Percentiles rank a stretch among this genome's conserved stretches.
These are phyloP conservation scores for Drosophila chauvacae DNA, from an alignment of 1,140 invertebrate species.

Conservation along the genomic window DNA sequence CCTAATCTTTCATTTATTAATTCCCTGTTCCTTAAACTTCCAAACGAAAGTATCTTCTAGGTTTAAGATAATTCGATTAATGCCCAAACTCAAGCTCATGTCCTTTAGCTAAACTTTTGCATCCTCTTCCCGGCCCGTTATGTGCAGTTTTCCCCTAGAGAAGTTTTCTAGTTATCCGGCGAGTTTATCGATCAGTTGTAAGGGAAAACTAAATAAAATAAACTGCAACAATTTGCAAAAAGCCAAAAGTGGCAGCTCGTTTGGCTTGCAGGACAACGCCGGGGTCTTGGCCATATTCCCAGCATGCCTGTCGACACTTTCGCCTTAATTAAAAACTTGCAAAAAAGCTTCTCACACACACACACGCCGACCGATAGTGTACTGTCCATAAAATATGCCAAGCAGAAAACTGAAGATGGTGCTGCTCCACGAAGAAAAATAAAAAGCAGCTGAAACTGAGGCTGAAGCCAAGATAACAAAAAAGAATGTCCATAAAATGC, in stretches of 20 bases:
- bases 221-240: constrained; percentile 74
- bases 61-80: constrained; percentile 15
- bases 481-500: constrained; percentile 62
- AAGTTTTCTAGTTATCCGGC: constrained; percentile 76
- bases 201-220: constrained; percentile 46
- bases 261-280: constrained; percentile 36
- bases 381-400: constrained; percentile 73
- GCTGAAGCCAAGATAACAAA: constrained; percentile 13
- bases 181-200: constrained; percentile 70
- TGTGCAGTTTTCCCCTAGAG: constrained; percentile 17
- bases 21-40: neutral
- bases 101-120: constrained; percentile 22
- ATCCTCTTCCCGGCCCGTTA: neutral
- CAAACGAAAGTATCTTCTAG: neutral
- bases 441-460: constrained; percentile 13
- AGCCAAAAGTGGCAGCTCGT: constrained; percentile 35
- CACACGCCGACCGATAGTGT: constrained; percentile 9
- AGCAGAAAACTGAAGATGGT: constrained; percentile 48
- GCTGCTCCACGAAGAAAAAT: constrained; percentile 22
- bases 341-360: constrained; percentile 47
- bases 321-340: constrained; percentile 81
- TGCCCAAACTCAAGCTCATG: neutral
- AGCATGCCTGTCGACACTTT: constrained; percentile 75
- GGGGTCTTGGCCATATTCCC: constrained; percentile 32
- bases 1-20: neutral